phyloP scores from a whole-genome alignment of 1,140 invertebrate genomes.

The Spodoptera frugiperda region DNA sequence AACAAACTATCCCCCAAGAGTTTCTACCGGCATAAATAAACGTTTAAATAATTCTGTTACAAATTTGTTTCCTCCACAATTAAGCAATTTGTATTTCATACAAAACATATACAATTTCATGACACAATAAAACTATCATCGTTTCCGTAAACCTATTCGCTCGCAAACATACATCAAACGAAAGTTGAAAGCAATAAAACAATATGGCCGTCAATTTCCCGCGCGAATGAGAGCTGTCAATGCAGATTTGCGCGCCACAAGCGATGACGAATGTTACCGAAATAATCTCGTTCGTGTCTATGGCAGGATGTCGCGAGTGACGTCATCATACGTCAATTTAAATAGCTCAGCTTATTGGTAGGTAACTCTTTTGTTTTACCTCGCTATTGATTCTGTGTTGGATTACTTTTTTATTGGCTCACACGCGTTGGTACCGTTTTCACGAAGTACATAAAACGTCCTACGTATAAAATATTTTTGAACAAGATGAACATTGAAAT shows the following conservation, averaged over 20 bases:
- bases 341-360: slow-evolving; percentile 33
- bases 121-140: slow-evolving; percentile 27
- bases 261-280: slow-evolving; percentile 39
- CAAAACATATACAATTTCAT: not conserved
- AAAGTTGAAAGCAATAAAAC: slow-evolving; percentile 29
- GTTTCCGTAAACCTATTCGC: slow-evolving; percentile 23
- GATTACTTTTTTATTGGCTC: not conserved
- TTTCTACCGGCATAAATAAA: not conserved
- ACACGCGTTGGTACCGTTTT: no score
- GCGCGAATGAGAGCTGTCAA: slow-evolving; percentile 42
- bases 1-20: no score
- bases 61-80: not conserved
- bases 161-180: slow-evolving; percentile 32
- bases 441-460: no score
- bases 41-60: not conserved
- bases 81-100: not conserved
- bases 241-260: slow-evolving; percentile 32
- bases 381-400: slow-evolving; percentile 1
- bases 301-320: slow-evolving; percentile 27
- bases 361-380: slow-evolving; percentile 32
- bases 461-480: no score
- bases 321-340: slow-evolving; percentile 28
- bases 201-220: slow-evolving; percentile 36
- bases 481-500: no score
- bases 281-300: slow-evolving; percentile 39